Evolutionary conservation across 2,113 vertebrate species (phyloP).

Genomic region (Pseudolaguvia tuberculata): DNA sequence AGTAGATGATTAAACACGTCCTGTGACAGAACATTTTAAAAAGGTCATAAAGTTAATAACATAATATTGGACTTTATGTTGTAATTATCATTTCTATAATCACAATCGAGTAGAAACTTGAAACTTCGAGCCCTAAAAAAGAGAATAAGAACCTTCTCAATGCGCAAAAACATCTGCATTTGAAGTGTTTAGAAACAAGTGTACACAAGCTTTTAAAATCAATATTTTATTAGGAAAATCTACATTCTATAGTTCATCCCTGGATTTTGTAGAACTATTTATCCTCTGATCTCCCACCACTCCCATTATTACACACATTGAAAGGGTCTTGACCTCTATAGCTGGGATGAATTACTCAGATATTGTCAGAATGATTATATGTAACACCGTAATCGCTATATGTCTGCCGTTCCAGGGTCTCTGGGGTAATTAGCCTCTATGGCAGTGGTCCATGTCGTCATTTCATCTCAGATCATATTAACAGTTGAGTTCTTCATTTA

Average conservation of each 20-base stretch:
- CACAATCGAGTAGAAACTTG: not conserved
- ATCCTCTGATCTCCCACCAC: not conserved
- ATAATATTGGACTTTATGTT: not conserved
- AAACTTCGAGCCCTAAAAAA: slow-evolving; percentile 39
- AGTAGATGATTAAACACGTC: not conserved
- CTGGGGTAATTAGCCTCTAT: slow-evolving; percentile 22
- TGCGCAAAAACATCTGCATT: slow-evolving; percentile 50
- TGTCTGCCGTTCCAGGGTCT: slow-evolving; percentile 26
- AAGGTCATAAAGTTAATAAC: not conserved
- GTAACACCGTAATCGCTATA: not conserved
- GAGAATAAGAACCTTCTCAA: not conserved
- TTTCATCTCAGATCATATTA: not conserved
- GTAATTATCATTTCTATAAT: not conserved
- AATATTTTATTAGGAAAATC: not conserved
- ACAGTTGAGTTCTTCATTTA: not conserved
- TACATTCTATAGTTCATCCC: too few relatives aligned
- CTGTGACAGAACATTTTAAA: not conserved
- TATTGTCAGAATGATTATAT: slow-evolving; percentile 25
- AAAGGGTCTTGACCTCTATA: slow-evolving; percentile 48
- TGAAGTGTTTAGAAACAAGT: slow-evolving; percentile 57
- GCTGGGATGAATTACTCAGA: slow-evolving; percentile 58
- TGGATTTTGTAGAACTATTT: not conserved
- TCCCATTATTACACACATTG: slow-evolving; percentile 53
- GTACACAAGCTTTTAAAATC: slow-evolving; percentile 12
- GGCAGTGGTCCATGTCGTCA: not conserved